These are phyloP conservation scores for Doryteuthis pealeii DNA, from an alignment of 1,140 invertebrate species.

Conservation along the genomic window DNA sequence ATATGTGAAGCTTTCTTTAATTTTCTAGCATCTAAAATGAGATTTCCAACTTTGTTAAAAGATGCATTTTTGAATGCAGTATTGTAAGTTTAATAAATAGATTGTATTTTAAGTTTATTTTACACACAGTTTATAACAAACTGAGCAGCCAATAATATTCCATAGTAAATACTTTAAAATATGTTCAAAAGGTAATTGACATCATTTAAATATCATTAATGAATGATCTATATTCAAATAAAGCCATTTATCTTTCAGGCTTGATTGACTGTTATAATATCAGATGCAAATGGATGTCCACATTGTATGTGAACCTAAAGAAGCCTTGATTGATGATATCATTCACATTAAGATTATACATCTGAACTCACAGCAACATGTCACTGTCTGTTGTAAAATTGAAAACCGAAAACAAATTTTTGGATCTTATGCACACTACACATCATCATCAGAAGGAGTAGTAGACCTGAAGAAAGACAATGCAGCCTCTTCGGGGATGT, in stretches of 20 bases:
- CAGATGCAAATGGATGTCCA: background rate
- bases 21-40: too few relatives aligned
- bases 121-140: too few relatives aligned
- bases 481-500: slow-evolving; percentile 13
- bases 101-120: too few relatives aligned
- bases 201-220: background rate
- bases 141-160: too few relatives aligned
- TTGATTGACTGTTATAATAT: background rate
- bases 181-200: too few relatives aligned
- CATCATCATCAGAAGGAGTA: slow-evolving; percentile 18
- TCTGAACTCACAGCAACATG: background rate
- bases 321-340: background rate
- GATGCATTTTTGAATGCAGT: too few relatives aligned
- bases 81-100: too few relatives aligned
- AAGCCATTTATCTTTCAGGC: too few relatives aligned
- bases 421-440: slow-evolving; percentile 22
- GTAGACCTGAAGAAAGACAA: slow-evolving; percentile 22
- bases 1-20: too few relatives aligned
- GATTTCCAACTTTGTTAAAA: too few relatives aligned
- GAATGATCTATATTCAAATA: background rate
- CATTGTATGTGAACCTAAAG: background rate
- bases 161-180: too few relatives aligned
- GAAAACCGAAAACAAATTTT: background rate
- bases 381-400: background rate
- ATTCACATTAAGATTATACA: background rate